Percentiles rank a stretch among this genome's conserved stretches.
These are phyloP conservation scores for Keiferia lycopersicella DNA, from an alignment of 2,888 invertebrate genomes.

Conservation along the genomic window DNA sequence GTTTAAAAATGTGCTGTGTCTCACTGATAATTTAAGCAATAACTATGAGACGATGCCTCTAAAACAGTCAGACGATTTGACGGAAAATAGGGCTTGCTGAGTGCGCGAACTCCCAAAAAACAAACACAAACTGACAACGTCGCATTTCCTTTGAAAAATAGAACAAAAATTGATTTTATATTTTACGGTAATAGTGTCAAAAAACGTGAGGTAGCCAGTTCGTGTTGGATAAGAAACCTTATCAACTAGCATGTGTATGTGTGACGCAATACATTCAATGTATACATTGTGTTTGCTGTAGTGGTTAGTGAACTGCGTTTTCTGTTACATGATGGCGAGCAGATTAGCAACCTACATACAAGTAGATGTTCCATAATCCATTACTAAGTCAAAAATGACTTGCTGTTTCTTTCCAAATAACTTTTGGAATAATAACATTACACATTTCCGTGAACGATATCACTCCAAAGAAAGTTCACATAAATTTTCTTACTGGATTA, in stretches of 20 bases:
- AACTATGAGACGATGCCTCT: too few species aligned
- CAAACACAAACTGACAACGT: background rate
- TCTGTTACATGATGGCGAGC: constrained; percentile 10
- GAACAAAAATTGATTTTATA: background rate
- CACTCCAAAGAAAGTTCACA: background rate
- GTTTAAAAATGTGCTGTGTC: too few species aligned
- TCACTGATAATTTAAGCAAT: too few species aligned
- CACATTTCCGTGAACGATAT: background rate
- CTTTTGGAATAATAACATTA: background rate
- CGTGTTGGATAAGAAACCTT: constrained; percentile 1
- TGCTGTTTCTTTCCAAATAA: background rate
- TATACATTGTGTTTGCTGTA: too few species aligned
- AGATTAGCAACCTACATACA: background rate
- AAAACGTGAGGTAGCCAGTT: constrained; percentile 2
- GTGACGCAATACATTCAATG: constrained; percentile 14
- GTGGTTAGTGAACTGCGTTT: constrained; percentile 10
- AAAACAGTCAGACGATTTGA: background rate
- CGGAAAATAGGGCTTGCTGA: background rate
- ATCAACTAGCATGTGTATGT: constrained; percentile 22
- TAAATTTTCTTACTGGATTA: background rate
- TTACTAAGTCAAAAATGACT: background rate
- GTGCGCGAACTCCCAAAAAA: constrained; percentile 1
- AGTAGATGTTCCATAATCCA: background rate
- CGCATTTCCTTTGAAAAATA: background rate
- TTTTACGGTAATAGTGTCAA: background rate